A percentile compares a stretch with the other conserved stretches of the same genome.
Evolutionary conservation across 2,888 invertebrate species (phyloP).

Genomic region (Coremacera marginata): DNA sequence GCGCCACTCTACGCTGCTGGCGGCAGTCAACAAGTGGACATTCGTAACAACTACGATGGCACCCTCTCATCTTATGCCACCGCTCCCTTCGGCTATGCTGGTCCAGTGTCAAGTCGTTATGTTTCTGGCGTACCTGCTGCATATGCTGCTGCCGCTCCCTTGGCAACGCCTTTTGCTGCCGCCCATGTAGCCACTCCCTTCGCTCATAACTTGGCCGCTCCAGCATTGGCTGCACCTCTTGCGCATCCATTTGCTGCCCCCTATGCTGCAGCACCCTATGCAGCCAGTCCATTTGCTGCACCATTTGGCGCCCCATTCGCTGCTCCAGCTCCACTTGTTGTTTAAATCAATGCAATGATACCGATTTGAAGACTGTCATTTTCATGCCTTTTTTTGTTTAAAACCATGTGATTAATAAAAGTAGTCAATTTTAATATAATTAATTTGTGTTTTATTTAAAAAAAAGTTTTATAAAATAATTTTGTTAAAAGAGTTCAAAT

Average conservation of each 20-base stretch:
- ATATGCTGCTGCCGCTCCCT: constrained; percentile 44
- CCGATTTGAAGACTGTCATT: constrained; percentile 12
- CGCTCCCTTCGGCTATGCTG: constrained; percentile 60
- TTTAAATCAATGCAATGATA: constrained; percentile 42
- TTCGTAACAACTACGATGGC: constrained; percentile 64
- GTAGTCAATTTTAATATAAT: neutral
- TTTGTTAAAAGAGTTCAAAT: too few relatives aligned
- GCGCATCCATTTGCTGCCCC: constrained; percentile 44
- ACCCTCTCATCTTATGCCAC: constrained; percentile 63
- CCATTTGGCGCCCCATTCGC: constrained; percentile 40
- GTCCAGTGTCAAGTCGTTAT: constrained; percentile 62
- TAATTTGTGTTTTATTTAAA: too few relatives aligned
- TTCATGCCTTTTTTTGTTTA: neutral
- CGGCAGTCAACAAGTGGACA: constrained; percentile 63
- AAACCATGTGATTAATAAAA: neutral
- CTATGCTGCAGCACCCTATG: constrained; percentile 52
- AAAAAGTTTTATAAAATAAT: too few relatives aligned
- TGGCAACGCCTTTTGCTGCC: constrained; percentile 30
- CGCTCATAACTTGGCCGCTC: constrained; percentile 27
- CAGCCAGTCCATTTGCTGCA: constrained; percentile 48
- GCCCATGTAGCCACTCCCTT: constrained; percentile 30
- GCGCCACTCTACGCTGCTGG: constrained; percentile 67
- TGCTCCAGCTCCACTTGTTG: constrained; percentile 48
- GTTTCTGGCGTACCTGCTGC: constrained; percentile 59
- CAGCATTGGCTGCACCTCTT: constrained; percentile 46